A percentile compares a stretch with the other conserved stretches of the same genome.
Conservation (phyloP, 1,140 invertebrate species). For the Caenorhabditis tropicalis region DNA sequence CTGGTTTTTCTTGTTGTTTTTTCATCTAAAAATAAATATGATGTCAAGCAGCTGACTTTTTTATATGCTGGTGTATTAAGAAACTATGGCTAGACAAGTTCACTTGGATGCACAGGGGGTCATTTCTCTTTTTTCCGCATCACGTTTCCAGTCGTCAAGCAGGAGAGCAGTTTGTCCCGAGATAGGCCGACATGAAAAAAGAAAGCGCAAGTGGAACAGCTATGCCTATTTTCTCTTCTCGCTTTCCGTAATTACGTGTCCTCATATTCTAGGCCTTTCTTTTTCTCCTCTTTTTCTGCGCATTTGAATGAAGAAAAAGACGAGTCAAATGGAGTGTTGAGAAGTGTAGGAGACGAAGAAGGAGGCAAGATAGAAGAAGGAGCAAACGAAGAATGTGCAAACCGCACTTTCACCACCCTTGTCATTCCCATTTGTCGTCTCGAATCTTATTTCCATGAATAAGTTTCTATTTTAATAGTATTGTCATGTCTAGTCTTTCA, state of each 20-base stretch:
- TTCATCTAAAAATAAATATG: too few relatives aligned
- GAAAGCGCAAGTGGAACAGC: neutral
- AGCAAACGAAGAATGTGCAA: neutral
- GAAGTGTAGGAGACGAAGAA: neutral
- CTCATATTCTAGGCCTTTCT: neutral
- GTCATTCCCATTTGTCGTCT: neutral
- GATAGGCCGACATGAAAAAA: neutral
- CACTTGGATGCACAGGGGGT: too few relatives aligned
- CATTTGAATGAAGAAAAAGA: conserved; percentile 3
- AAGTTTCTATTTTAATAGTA: too few relatives aligned
- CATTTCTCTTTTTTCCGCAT: too few relatives aligned
- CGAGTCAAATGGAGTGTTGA: conserved; percentile 32
- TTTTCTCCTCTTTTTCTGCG: neutral
- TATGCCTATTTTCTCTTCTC: neutral
- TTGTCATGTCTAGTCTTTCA: too few relatives aligned
- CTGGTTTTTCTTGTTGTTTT: too few relatives aligned
- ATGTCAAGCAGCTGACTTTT: too few relatives aligned
- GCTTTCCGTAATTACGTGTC: conserved; percentile 18
- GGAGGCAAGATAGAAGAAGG: neutral
- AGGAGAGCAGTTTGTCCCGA: too few relatives aligned
- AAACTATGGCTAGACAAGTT: too few relatives aligned
- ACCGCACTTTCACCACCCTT: neutral
- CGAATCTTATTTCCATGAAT: too few relatives aligned
- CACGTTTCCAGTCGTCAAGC: too few relatives aligned
- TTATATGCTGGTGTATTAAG: too few relatives aligned